Conservation (phyloP, 2,888 invertebrate genomes). For the Eupithecia subumbrata region DNA sequence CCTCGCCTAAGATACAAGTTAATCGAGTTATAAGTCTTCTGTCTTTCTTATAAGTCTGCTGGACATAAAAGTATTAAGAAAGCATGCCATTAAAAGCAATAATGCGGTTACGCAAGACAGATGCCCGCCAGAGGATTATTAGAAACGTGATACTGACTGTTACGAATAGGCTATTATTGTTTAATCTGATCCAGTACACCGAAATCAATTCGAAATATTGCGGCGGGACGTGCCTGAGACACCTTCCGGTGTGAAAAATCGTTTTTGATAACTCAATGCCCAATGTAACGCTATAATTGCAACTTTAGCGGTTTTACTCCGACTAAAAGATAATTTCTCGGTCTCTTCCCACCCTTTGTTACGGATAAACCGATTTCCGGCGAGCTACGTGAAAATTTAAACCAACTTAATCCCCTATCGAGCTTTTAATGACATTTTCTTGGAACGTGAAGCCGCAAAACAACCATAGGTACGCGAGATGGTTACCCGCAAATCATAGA, state of each 20-base stretch:
- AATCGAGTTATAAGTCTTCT: constrained; percentile 51
- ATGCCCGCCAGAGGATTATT: constrained; percentile 71
- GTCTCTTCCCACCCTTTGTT: constrained; percentile 81
- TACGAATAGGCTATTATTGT: constrained; percentile 50
- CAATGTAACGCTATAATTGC: constrained; percentile 81
- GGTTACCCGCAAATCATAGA: constrained; percentile 84
- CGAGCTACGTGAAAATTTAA: constrained; percentile 80
- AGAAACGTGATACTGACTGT: constrained; percentile 72
- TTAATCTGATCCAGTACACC: constrained; percentile 53
- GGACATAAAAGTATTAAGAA: constrained; percentile 69
- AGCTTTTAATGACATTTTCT: constrained; percentile 82
- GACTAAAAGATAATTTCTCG: constrained; percentile 80
- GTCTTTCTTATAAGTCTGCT: too few species aligned
- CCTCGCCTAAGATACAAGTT: constrained; percentile 4
- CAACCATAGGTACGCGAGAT: constrained; percentile 60
- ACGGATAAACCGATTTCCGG: constrained; percentile 80
- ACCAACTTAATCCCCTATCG: constrained; percentile 79
- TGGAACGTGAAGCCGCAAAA: constrained; percentile 74
- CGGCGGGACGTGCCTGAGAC: constrained; percentile 75
- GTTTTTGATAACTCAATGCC: constrained; percentile 81
- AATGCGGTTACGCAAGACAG: constrained; percentile 80
- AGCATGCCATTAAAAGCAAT: constrained; percentile 74
- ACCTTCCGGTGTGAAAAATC: constrained; percentile 81
- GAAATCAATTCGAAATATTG: constrained; percentile 70
- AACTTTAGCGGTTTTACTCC: constrained; percentile 80